phyloP scores from a whole-genome alignment of 2,113 vertebrate genomes.

The Rhabdomys dilectus region DNA sequence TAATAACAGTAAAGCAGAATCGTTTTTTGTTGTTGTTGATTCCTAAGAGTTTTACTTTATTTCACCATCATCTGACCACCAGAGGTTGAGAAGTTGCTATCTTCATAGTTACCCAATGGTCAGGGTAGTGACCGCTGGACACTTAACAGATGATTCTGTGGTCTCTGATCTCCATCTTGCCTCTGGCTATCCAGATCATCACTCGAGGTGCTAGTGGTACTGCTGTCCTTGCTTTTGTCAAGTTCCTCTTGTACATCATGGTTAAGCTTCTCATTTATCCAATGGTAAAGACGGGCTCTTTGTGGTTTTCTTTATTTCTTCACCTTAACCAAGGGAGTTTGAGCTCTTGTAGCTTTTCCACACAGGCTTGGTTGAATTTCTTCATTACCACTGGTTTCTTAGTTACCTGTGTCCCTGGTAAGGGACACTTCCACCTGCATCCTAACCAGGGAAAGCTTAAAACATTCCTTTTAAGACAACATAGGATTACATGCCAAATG shows the following conservation, averaged over 20 bases:
- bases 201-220: background rate
- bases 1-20: background rate
- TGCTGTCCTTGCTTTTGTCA: background rate
- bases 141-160: too few species aligned
- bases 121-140: background rate
- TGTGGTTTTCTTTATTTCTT: background rate
- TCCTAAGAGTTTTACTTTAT: background rate
- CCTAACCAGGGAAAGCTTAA: background rate
- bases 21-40: too few species aligned
- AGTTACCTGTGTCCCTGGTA: background rate
- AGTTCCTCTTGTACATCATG: background rate
- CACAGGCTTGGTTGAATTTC: background rate
- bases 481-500: background rate
- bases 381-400: background rate
- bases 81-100: rapidly evolving
- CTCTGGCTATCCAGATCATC: background rate
- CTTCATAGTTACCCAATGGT: background rate
- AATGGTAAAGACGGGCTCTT: background rate
- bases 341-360: background rate
- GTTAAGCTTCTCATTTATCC: rapidly evolving
- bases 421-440: too few species aligned
- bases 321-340: background rate
- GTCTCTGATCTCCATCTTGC: background rate
- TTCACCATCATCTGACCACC: background rate
- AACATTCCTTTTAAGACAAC: background rate